Evolutionary conservation across 2,888 invertebrate species (phyloP), one percentile per base, ranked within the genome.

Genomic region (Agrochola lota): DNA sequence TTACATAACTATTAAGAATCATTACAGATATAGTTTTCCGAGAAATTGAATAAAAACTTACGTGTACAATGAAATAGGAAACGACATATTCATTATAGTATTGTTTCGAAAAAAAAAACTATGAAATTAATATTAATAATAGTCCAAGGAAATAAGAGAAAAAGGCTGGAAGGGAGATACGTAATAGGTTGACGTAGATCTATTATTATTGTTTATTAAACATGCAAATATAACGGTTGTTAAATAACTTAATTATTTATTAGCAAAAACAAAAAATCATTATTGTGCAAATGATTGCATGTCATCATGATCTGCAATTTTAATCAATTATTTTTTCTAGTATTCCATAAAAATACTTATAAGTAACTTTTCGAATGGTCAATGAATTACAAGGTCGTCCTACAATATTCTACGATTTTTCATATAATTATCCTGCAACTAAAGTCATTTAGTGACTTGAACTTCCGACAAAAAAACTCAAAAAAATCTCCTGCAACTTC

Each of bases 91-190:
- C 8, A 74, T 81, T 49, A 30, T 9, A 49, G 12, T 30, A 67
- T 55, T 60, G 43, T 69, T 68, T 55, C 4, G 7, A 26, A 26
- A 12, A 62, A n/a, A 43, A 62, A 43, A 35, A 35, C 12, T 17
- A 46, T 55, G 23, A 55, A 78, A 77, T 77, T 70, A 9, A n/a
- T 40, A 23, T 5, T 66, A 64, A 74, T 78, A 6, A 52, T 20
- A 75, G 26, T 23, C 0, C 17, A 35, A 55, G 17, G 35, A 59
- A 52, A 26, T 59, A 40, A 55, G 11, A 59, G 23, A 76, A 66
- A 26, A 64, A 2, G 1, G 23, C 1, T n/a, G 30, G 4, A n/a
- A 64, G 20, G n/a, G n/a, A 64, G n/a, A 46, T 63, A 35, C 23
- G 12, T 40, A 63, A 74, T 64, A 40, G 73, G 5, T 80, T 30